These are phyloP conservation scores for Drosophila peninsularis DNA, from an alignment of 2,888 invertebrate genomes.

Conservation along the genomic window DNA sequence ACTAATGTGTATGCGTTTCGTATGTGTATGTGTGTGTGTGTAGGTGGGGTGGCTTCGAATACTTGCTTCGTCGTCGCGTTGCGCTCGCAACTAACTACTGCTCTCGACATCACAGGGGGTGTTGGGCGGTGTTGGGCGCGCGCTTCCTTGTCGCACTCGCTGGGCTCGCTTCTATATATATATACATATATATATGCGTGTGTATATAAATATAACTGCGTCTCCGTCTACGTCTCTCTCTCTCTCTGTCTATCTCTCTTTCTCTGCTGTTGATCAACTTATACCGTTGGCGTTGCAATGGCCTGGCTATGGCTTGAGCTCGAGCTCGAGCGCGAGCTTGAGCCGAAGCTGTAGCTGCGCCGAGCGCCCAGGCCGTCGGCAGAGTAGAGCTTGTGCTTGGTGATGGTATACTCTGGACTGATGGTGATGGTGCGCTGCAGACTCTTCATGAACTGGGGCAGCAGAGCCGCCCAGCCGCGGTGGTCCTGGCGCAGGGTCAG, in stretches of 20 bases:
- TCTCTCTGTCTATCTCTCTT: conserved; percentile 16
- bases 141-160: conserved; percentile 48
- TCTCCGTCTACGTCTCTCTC: conserved; percentile 36
- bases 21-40: conserved; percentile 57
- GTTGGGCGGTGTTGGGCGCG: conserved; percentile 68
- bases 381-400: conserved; percentile 81
- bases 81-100: conserved; percentile 74
- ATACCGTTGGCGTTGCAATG: conserved; percentile 71
- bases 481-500: conserved; percentile 82
- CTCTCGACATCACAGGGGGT: conserved; percentile 77
- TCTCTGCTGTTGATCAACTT: conserved; percentile 19
- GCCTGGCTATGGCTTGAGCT: conserved; percentile 61
- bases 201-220: conserved; percentile 26
- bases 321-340: conserved; percentile 46
- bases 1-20: conserved; percentile 36
- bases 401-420: conserved; percentile 81
- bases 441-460: conserved; percentile 83
- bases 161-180: conserved; percentile 46
- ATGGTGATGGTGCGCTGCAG: conserved; percentile 82
- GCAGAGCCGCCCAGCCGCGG: conserved; percentile 80
- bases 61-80: conserved; percentile 78
- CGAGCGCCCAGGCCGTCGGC: conserved; percentile 65
- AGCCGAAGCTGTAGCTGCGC: conserved; percentile 72
- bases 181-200: conserved; percentile 5
- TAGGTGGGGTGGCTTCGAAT: conserved; percentile 81